phyloP scores from a whole-genome alignment of 2,888 invertebrate species.

The Leptopterna dolabrata region DNA sequence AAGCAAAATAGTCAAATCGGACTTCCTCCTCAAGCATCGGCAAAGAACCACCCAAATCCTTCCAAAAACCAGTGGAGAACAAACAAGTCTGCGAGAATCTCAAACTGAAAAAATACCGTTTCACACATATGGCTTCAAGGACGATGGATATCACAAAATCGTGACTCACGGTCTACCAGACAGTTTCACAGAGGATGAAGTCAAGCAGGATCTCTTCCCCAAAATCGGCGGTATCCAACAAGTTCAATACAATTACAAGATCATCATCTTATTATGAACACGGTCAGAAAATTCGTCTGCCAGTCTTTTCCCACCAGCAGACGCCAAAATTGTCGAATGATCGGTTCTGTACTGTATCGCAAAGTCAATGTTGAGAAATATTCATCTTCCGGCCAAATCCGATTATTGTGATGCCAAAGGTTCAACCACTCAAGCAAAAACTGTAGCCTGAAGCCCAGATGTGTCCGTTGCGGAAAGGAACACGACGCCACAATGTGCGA shows the following conservation, averaged over 20 bases:
- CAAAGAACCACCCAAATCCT: too few relatives aligned
- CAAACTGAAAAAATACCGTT: too few relatives aligned
- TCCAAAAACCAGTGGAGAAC: too few relatives aligned
- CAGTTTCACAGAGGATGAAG: not conserved
- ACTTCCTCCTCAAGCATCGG: too few relatives aligned
- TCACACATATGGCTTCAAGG: not conserved
- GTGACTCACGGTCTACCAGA: constrained; percentile 10
- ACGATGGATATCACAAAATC: not conserved
- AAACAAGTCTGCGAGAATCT: too few relatives aligned
- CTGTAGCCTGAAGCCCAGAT: not conserved
- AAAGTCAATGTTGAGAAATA: not conserved
- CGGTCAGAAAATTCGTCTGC: not conserved
- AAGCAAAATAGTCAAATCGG: too few relatives aligned
- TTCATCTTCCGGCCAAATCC: not conserved
- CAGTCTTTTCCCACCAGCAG: not conserved
- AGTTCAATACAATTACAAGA: not conserved
- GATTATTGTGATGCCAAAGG: not conserved
- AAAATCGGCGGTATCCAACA: not conserved
- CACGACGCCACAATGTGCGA: not conserved
- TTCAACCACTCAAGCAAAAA: not conserved
- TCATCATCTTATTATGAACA: not conserved
- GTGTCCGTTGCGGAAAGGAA: not conserved
- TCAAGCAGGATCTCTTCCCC: not conserved
- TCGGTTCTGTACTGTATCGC: not conserved
- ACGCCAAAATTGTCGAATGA: not conserved